Evolutionary conservation across 2,113 vertebrate species (phyloP), one percentile per base, ranked within the genome.

Genomic region (Capreolus pygargus): DNA sequence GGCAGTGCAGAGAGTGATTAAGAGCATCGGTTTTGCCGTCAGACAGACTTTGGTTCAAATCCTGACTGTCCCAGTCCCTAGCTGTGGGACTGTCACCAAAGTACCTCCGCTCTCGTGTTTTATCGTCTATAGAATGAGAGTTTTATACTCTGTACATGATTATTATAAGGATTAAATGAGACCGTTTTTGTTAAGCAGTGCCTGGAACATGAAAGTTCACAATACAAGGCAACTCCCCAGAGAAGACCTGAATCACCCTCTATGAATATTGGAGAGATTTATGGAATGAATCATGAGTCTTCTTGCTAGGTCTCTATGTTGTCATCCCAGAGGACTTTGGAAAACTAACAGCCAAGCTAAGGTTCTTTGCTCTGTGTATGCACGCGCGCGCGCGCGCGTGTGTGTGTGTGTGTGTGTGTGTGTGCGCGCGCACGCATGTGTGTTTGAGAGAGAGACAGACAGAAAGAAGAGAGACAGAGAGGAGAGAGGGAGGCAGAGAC

Each of bases 351-450:
- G 67, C 85, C 74, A 64, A 67, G 12, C 39, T 45, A 57, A 58
- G 43, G 0, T 70, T 45, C 36, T 93, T 85, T 76, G 43, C 30
- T 61, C 10, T 84, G 39, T 58, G 36, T 58, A 30, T 95, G 76
- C 3, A 3, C 7, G 45, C 7, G 0, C 47, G 17, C 36, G 25
- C 39, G 7, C 28, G 12, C 33, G 33, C 90, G 33, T 90, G 47
- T 57, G 33, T 43, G 8, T 70, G 7, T 12, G 15, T 25, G 23
- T 54, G 11, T 8, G 15, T 61, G 21, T 6, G 14, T 2, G 1
- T 0, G 11, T 0, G 0, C 2, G 17, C 7, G 6, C 2, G 2
- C 2, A 1, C 0, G 0, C 10, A 0, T 10, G 5, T 33, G 78
- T 52, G 45, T 33, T 11, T 19, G 25, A 47, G 30, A 79, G 64